Conservation (phyloP, 2,113 vertebrate genomes). For the Bubo scandiacus region DNA sequence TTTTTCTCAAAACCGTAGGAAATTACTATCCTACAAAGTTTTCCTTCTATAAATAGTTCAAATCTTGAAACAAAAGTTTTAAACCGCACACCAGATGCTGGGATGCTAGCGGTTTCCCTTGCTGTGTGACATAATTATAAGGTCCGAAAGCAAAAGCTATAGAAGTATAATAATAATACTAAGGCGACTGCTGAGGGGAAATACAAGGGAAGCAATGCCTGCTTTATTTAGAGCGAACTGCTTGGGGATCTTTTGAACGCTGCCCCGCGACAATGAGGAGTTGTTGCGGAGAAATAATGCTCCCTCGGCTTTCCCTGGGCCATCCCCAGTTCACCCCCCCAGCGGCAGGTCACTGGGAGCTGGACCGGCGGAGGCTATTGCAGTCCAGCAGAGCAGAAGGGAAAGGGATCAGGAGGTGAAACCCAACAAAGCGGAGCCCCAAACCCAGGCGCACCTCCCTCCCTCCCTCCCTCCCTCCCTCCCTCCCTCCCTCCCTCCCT, state of each 20-base stretch:
- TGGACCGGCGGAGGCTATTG: constrained; percentile 41
- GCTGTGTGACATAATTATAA: constrained; percentile 86
- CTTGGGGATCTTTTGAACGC: constrained; percentile 10
- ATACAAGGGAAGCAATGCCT: constrained; percentile 51
- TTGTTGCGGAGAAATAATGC: background rate
- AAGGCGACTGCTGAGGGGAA: constrained; percentile 65
- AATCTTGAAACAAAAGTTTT: constrained; percentile 86
- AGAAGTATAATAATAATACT: constrained; percentile 70
- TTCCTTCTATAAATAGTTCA: constrained; percentile 82
- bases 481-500: background rate
- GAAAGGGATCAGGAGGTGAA: constrained; percentile 63
- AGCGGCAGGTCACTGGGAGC: background rate
- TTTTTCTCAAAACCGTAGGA: constrained; percentile 78
- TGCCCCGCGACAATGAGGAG: background rate
- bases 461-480: background rate
- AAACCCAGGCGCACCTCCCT: background rate
- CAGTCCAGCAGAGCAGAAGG: constrained; percentile 60
- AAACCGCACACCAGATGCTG: constrained; percentile 83
- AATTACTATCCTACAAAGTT: constrained; percentile 82
- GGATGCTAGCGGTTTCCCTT: constrained; percentile 80
- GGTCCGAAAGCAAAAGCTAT: constrained; percentile 72
- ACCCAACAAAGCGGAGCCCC: constrained; percentile 15
- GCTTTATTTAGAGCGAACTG: constrained; percentile 56
- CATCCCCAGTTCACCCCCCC: background rate
- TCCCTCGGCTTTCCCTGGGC: background rate